Base-by-base conservation (phyloP, 2,113 vertebrate species). In the Connochaetes taurinus region DNA sequence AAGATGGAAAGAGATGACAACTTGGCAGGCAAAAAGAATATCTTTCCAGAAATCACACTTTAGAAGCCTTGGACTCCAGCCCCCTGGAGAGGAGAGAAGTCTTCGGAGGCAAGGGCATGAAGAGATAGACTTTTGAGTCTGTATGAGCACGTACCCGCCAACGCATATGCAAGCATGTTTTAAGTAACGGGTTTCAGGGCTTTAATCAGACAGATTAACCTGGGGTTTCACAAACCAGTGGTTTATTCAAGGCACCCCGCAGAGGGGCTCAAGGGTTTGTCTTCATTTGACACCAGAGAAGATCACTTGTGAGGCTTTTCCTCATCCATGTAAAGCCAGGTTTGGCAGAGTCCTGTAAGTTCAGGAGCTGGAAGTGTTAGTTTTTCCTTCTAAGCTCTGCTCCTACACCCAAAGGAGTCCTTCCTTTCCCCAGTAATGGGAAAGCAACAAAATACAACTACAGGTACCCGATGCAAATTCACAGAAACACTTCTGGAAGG, bases 201-300 rank as follows among this genome's bases (percentile, higher is more conserved):
- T 86, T 87, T 76, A 62, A 58, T 94, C 83, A 43, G 33, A 87
- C 3, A 74, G 82, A 85, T 84, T 76, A 92, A 87, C 52, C n/a
- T 4, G 12, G 29, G 43, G 50, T 64, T 90, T 85, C 25, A 36
- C 27, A 93, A 78, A 90, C 85, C 52, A 90, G 93, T 80, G 96
- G 95, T 27, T 97, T 82, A 47, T 57, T 89, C 36, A 23, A 33
- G 58, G 92, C 13, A 1, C 23, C 33, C 31, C 82, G 53, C 40
- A 50, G 11, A 94, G 86, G 62, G 10, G 17, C 67, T 53, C 67
- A 93, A 40, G 87, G 80, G 87, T 97, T 80, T 96, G 90, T 96
- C 82, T 90, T 62, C 55, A 74, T 21, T 92, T 80, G 84, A 96
- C 16, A 57, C 47, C 74, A 89, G 74, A 62, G 71, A 74, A n/a